Conservation (phyloP, 53 echinoderm and acorn worm genomes). For the Zoroaster sp. region DNA sequence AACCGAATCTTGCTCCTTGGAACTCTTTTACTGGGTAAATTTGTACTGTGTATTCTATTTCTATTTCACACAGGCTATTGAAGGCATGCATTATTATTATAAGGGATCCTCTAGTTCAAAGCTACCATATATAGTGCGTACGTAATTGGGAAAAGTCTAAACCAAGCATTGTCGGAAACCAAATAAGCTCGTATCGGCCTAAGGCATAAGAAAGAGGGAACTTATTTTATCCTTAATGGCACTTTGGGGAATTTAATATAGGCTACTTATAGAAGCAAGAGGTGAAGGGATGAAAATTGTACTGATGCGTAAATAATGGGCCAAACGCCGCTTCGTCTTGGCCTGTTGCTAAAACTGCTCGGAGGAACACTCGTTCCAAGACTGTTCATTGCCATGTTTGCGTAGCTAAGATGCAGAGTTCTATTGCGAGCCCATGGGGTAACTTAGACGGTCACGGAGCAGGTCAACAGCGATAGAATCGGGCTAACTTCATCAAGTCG, state of each 20-base stretch:
- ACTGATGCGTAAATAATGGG: constrained; percentile 19
- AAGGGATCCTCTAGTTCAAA: too few relatives aligned
- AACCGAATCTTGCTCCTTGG: too few relatives aligned
- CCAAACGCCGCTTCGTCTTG: background rate
- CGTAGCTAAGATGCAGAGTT: background rate
- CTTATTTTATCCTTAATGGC: constrained; percentile 7
- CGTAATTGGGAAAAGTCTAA: too few relatives aligned
- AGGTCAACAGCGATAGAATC: background rate
- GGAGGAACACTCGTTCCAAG: background rate
- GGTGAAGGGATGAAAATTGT: background rate
- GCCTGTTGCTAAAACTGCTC: background rate
- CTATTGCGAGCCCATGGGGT: background rate
- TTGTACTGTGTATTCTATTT: too few relatives aligned
- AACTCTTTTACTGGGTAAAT: too few relatives aligned
- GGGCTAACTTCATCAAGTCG: constrained; percentile 19
- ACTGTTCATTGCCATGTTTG: constrained; percentile 5
- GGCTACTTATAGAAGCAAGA: background rate
- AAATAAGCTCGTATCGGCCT: background rate
- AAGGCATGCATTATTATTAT: too few relatives aligned
- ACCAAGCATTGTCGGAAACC: background rate
- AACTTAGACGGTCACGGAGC: background rate
- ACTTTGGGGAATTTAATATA: constrained; percentile 6
- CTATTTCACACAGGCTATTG: too few relatives aligned
- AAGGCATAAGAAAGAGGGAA: background rate
- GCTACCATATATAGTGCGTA: too few relatives aligned